These are phyloP conservation scores for Ephydatia muelleri DNA, from an alignment of 37 sponge, comb jelly and placozoan species.

Conservation along the genomic window DNA sequence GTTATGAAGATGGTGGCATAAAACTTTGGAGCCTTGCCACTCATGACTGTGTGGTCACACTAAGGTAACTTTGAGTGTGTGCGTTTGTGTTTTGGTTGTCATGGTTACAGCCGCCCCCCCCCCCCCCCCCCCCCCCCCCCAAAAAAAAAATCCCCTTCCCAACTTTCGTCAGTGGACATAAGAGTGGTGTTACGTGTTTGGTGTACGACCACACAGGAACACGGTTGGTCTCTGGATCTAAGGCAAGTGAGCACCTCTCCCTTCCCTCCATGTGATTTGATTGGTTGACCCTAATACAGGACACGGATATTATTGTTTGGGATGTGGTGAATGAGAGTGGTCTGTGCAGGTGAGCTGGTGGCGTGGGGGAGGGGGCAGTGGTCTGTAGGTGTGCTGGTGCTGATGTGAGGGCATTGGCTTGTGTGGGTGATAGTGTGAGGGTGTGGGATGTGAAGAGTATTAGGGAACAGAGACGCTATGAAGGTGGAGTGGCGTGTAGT, in stretches of 20 bases:
- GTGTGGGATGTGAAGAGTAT: not conserved
- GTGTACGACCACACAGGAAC: constrained; percentile 58
- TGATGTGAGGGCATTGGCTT: not conserved
- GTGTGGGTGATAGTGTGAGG: not conserved
- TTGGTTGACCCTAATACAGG: constrained; percentile 27
- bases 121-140: not conserved
- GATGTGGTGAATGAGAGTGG: constrained; percentile 85
- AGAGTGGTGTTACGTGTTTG: constrained; percentile 74
- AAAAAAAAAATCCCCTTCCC: not conserved
- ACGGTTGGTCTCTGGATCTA: constrained; percentile 82
- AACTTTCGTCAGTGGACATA: constrained; percentile 86
- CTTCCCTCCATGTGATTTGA: not conserved
- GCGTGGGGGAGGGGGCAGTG: not conserved
- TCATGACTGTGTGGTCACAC: constrained; percentile 28
- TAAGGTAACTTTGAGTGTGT: constrained; percentile 36
- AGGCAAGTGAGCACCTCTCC: constrained; percentile 34
- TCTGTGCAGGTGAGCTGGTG: constrained; percentile 52
- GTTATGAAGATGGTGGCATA: constrained; percentile 55
- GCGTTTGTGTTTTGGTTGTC: not conserved
- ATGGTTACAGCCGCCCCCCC: not conserved
- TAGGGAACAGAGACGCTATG: no score
- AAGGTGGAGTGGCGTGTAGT: not conserved
- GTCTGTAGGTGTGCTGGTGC: not conserved
- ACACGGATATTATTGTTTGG: constrained; percentile 92
- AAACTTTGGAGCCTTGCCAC: constrained; percentile 41